These are phyloP conservation scores for Dromaius novaehollandiae DNA, from an alignment of 2,113 vertebrate species.

Conservation along the genomic window DNA sequence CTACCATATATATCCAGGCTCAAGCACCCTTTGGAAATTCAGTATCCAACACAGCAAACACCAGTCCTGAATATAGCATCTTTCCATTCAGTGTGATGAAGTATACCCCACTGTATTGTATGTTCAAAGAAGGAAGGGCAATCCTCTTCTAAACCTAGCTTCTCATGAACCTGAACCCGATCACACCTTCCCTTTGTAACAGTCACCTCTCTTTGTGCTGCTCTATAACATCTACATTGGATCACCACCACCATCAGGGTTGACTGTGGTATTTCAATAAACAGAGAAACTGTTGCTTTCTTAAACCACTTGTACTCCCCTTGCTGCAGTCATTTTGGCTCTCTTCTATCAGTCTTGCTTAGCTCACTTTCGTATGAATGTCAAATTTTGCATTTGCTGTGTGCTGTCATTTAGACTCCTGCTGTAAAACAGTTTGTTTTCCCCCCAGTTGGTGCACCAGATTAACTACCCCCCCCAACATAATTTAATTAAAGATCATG, in stretches of 20 bases:
- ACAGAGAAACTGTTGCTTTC: conserved; percentile 19
- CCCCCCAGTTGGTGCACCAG: conserved; percentile 30
- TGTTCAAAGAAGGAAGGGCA: conserved; percentile 65
- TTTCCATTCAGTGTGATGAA: conserved; percentile 35
- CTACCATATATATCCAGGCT: conserved; percentile 27
- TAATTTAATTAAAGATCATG: conserved; percentile 66
- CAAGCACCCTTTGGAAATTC: conserved; percentile 44
- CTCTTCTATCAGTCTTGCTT: conserved; percentile 46
- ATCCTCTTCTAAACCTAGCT: conserved; percentile 53
- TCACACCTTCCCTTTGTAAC: conserved; percentile 47
- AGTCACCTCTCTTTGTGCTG: not conserved
- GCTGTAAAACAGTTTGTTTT: conserved; percentile 60
- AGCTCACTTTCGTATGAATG: conserved; percentile 73
- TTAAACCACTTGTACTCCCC: conserved; percentile 38
- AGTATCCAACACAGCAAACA: conserved; percentile 42
- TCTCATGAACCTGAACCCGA: conserved; percentile 59
- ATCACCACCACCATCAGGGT: conserved; percentile 31
- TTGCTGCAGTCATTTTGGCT: conserved; percentile 53
- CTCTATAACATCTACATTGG: not conserved
- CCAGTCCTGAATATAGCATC: conserved; percentile 39
- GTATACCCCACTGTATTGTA: not conserved
- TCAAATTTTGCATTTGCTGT: conserved; percentile 76
- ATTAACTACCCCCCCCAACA: conserved; percentile 33
- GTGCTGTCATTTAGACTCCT: conserved; percentile 55
- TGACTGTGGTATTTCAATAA: conserved; percentile 50